A percentile compares a stretch with the other conserved stretches of the same genome.
Conservation (phyloP, 2,113 vertebrate genomes). For the Nicator chloris region DNA sequence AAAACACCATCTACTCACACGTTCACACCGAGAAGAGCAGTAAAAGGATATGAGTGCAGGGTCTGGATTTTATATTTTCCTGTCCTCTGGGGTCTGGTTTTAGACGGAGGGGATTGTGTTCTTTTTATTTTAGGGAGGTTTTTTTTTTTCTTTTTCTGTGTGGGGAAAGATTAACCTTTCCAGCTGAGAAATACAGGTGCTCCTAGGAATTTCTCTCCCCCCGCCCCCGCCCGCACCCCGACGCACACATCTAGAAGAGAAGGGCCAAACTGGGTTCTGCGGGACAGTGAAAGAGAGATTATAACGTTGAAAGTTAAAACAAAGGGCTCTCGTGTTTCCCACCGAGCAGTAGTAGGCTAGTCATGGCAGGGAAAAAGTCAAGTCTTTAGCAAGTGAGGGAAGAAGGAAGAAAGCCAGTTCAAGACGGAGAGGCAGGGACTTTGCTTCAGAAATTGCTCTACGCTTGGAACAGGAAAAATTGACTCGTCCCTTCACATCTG, state of each 20-base stretch:
- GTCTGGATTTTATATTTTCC: slow-evolving; percentile 56
- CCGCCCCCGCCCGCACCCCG: rapidly evolving
- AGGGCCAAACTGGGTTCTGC: neutral
- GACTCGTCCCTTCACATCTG: neutral
- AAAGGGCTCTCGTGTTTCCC: slow-evolving; percentile 14
- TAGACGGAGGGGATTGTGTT: neutral
- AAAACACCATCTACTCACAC: slow-evolving; percentile 49
- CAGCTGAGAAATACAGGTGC: slow-evolving; percentile 41
- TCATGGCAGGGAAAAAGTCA: neutral
- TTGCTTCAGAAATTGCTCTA: slow-evolving; percentile 15
- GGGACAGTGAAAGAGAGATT: neutral
- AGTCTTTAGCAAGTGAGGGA: neutral
- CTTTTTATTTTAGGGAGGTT: neutral
- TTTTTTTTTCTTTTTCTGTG: neutral
- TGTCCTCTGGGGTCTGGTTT: slow-evolving; percentile 50
- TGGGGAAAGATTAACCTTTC: slow-evolving; percentile 12
- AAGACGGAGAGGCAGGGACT: neutral
- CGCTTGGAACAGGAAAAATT: neutral
- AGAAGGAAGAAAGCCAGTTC: neutral
- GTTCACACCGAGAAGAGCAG: slow-evolving; percentile 52
- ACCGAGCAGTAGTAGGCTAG: neutral
- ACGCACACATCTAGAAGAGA: neutral
- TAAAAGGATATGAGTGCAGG: slow-evolving; percentile 41
- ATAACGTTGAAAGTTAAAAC: neutral
- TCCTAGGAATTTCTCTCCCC: neutral